phyloP scores from a whole-genome alignment of 2,888 invertebrate species.

The Hypsopygia costalis region DNA sequence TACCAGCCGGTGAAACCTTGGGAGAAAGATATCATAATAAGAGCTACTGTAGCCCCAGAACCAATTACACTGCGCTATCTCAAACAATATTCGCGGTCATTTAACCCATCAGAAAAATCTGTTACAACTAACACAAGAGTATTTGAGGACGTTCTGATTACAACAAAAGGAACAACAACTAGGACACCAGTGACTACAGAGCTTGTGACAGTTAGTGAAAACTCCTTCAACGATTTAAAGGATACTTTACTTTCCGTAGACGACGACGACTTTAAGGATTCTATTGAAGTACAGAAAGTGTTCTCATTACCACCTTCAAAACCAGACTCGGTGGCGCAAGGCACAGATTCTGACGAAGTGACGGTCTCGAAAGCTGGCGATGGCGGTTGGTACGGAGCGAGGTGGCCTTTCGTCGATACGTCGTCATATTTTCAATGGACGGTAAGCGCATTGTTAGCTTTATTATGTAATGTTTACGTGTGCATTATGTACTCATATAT shows the following conservation, averaged over 20 bases:
- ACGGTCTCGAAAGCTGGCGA: slow-evolving; percentile 61
- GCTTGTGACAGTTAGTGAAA: slow-evolving; percentile 40
- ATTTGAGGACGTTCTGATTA: slow-evolving; percentile 60
- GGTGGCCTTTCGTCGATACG: slow-evolving; percentile 84
- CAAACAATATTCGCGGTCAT: slow-evolving; percentile 50
- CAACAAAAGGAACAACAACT: slow-evolving; percentile 51
- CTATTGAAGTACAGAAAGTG: slow-evolving; percentile 69
- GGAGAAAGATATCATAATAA: slow-evolving; percentile 64
- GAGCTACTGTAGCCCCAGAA: slow-evolving; percentile 59
- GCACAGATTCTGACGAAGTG: slow-evolving; percentile 61
- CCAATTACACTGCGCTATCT: slow-evolving; percentile 52
- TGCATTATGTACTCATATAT: slow-evolving; percentile 14
- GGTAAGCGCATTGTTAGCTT: slow-evolving; percentile 64
- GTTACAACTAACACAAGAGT: slow-evolving; percentile 45
- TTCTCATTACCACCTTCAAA: slow-evolving; percentile 67
- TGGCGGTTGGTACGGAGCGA: slow-evolving; percentile 81
- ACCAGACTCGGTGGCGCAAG: slow-evolving; percentile 44
- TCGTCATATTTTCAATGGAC: slow-evolving; percentile 85
- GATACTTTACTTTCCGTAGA: slow-evolving; percentile 66
- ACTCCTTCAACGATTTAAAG: slow-evolving; percentile 59
- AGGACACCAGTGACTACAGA: slow-evolving; percentile 41
- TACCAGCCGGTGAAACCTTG: slow-evolving; percentile 61
- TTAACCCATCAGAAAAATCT: slow-evolving; percentile 46
- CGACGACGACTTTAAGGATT: slow-evolving; percentile 70
- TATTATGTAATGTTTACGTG: slow-evolving; percentile 32